Percentiles rank a stretch among this genome's conserved stretches.
These are phyloP conservation scores for Parazoanthus darwini DNA, from an alignment of 92 coral and sea anemone species.

Conservation along the genomic window DNA sequence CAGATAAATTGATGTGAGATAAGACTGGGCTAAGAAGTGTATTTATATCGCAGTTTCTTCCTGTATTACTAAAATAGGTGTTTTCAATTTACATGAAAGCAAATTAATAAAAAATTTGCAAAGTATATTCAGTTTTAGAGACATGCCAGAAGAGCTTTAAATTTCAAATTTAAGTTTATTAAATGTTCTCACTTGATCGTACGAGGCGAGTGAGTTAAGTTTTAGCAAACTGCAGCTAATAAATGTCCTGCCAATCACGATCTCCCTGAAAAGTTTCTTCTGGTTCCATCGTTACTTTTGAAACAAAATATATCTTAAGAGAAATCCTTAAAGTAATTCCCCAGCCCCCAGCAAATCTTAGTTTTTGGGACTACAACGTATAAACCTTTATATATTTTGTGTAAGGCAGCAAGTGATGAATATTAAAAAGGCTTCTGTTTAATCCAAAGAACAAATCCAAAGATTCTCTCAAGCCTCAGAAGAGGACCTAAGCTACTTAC, in stretches of 20 bases:
- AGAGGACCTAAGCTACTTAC: not conserved
- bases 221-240: not conserved
- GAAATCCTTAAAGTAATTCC: slow-evolving; percentile 5
- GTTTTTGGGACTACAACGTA: not conserved
- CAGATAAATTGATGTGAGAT: not conserved
- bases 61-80: not conserved
- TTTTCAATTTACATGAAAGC: not conserved
- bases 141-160: not conserved
- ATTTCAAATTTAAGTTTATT: not conserved
- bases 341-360: not conserved
- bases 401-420: too few species aligned
- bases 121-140: not conserved
- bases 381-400: too few species aligned
- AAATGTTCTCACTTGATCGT: not conserved
- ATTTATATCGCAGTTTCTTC: not conserved
- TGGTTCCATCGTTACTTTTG: slow-evolving; percentile 10
- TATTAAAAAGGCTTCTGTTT: too few species aligned
- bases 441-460: not conserved
- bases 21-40: not conserved
- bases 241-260: not conserved
- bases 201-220: slow-evolving; percentile 1
- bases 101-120: not conserved
- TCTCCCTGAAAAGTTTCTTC: not conserved
- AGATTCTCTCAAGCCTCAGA: not conserved
- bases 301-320: not conserved